Evolutionary conservation across 2,797 vertebrate genomes (phyloP).

Genomic region (Discoglossus pictus): DNA sequence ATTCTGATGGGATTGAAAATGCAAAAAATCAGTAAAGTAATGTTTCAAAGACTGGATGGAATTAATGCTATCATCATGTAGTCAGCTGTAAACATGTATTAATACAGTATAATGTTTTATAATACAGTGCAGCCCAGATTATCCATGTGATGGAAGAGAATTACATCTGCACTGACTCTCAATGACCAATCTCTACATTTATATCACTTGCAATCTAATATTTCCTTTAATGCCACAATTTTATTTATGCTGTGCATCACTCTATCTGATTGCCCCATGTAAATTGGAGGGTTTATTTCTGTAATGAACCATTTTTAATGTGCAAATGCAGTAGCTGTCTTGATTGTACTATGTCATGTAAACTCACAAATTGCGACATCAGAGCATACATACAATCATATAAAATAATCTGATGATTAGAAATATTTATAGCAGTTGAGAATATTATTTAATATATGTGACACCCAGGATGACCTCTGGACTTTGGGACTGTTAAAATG

Average conservation of each 20-base stretch:
- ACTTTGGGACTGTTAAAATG: too few relatives aligned
- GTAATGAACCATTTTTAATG: conserved; percentile 25
- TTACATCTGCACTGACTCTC: neutral
- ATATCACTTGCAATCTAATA: conserved; percentile 1
- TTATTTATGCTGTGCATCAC: conserved; percentile 5
- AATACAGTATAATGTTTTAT: too few relatives aligned
- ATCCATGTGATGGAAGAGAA: too few relatives aligned
- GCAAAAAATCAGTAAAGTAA: too few relatives aligned
- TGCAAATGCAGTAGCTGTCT: conserved; percentile 8
- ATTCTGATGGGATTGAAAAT: too few relatives aligned
- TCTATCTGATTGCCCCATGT: conserved; percentile 17
- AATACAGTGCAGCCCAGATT: too few relatives aligned
- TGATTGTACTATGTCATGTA: neutral
- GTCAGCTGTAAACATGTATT: too few relatives aligned
- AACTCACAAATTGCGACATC: conserved; percentile 1
- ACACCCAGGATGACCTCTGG: too few relatives aligned
- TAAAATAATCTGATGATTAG: conserved; percentile 9
- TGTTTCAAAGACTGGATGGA: too few relatives aligned
- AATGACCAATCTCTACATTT: neutral
- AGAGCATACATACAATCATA: neutral
- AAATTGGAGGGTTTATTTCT: conserved; percentile 29
- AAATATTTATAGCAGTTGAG: conserved; percentile 3
- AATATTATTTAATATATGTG: too few relatives aligned
- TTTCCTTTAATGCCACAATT: conserved; percentile 6
- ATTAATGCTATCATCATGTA: too few relatives aligned